A percentile compares a stretch with the other conserved stretches of the same genome.
Evolutionary conservation across 2,888 invertebrate species (phyloP).

Genomic region (Exephanes ischioxanthus): DNA sequence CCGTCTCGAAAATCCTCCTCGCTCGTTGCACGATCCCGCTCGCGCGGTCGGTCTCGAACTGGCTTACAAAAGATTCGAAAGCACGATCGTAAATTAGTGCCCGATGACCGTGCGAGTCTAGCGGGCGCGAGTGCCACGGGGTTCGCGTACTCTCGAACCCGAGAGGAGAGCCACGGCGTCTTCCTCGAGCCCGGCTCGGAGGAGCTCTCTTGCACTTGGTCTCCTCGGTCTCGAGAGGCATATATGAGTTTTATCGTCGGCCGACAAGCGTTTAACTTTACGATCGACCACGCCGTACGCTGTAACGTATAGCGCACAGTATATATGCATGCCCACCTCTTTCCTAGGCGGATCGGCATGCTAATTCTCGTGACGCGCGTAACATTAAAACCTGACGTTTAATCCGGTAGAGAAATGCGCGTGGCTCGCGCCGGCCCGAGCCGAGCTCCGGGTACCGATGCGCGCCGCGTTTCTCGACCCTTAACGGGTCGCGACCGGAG

Average conservation of each 20-base stretch:
- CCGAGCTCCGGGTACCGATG: conserved; percentile 54
- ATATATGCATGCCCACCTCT: conserved; percentile 61
- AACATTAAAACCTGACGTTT: conserved; percentile 80
- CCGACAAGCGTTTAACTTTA: conserved; percentile 83
- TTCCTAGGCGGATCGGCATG: conserved; percentile 72
- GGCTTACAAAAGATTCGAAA: conserved; percentile 74
- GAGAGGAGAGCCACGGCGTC: background rate
- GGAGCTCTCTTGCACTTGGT: conserved; percentile 24
- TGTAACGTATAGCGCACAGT: conserved; percentile 41
- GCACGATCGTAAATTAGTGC: conserved; percentile 81
- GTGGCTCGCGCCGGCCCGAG: conserved; percentile 65
- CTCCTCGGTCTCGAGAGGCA: conserved; percentile 72
- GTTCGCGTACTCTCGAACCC: conserved; percentile 16
- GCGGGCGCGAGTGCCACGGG: conserved; percentile 58
- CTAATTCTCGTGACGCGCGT: conserved; percentile 81
- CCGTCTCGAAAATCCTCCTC: background rate
- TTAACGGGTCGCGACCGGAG: conserved; percentile 63
- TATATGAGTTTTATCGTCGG: conserved; percentile 80
- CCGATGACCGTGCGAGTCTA: conserved; percentile 78
- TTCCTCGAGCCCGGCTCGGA: conserved; percentile 33
- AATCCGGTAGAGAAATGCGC: conserved; percentile 76
- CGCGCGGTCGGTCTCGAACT: background rate
- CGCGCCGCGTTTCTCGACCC: conserved; percentile 62
- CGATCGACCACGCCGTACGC: conserved; percentile 80
- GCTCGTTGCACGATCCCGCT: background rate